These are phyloP conservation scores for Chalcis sispes DNA, from an alignment of 2,888 invertebrate species.

Conservation along the genomic window DNA sequence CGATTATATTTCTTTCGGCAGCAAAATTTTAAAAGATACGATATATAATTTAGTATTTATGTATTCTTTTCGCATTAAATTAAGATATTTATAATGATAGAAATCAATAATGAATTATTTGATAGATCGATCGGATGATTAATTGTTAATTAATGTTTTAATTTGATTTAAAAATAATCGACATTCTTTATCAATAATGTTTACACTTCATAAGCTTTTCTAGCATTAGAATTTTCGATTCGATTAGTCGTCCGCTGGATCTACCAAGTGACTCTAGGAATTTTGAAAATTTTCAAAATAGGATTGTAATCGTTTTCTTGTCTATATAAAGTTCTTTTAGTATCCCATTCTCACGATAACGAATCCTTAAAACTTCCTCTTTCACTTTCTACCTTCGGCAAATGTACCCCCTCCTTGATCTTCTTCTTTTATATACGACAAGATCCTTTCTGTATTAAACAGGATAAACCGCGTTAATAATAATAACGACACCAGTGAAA, in stretches of 20 bases:
- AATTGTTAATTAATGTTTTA: no score
- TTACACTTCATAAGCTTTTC: no score
- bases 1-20: no score
- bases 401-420: background rate
- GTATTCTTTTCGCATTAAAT: no score
- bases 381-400: constrained; percentile 16
- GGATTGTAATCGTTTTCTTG: constrained; percentile 19
- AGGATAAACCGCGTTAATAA: constrained; percentile 3
- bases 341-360: constrained; percentile 9
- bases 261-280: background rate
- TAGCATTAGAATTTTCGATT: no score
- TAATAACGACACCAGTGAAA: background rate
- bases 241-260: constrained; percentile 17
- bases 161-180: no score
- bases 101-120: no score
- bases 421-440: background rate
- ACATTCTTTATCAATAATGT: no score
- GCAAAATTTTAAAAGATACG: no score
- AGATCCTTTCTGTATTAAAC: background rate
- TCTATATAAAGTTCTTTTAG: constrained; percentile 14
- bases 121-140: no score
- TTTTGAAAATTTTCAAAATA: constrained; percentile 8
- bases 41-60: no score
- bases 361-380: constrained; percentile 24
- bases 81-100: no score